Conservation (phyloP, 2,113 vertebrate species). For the Dunckerocampus dactyliophorus region DNA sequence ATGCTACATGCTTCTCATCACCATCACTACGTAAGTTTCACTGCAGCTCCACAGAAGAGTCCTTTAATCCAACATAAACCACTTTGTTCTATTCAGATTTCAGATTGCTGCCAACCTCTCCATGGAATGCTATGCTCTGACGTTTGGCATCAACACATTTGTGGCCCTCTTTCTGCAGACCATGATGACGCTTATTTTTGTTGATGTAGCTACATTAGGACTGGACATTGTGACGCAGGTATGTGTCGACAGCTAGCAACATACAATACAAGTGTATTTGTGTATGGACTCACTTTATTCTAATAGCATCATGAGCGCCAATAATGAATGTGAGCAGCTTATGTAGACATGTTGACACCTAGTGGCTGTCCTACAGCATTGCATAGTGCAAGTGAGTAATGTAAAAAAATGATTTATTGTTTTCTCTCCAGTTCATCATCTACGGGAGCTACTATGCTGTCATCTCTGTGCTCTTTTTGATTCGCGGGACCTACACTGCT, state of each 20-base stretch:
- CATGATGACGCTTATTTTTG: conserved; percentile 59
- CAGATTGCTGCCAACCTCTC: conserved; percentile 71
- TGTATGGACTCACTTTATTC: background rate
- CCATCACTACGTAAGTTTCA: conserved; percentile 61
- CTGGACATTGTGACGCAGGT: conserved; percentile 71
- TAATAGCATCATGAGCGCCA: too few relatives aligned
- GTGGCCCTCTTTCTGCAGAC: conserved; percentile 67
- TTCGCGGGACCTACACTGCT: conserved; percentile 58
- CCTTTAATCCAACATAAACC: background rate
- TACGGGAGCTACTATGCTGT: conserved; percentile 67
- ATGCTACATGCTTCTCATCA: conserved; percentile 73
- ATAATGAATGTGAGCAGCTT: background rate
- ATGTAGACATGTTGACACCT: conserved; percentile 31
- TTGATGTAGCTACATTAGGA: conserved; percentile 63
- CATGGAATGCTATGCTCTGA: conserved; percentile 71
- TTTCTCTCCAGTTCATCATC: conserved; percentile 58
- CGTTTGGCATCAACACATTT: conserved; percentile 73
- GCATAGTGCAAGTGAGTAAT: background rate
- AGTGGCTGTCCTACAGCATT: conserved; percentile 12
- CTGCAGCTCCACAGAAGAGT: background rate
- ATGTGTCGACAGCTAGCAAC: background rate
- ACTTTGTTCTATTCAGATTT: conserved; percentile 49
- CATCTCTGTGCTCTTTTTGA: conserved; percentile 65
- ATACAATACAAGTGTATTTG: background rate
- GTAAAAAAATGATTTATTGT: background rate